Percentiles rank a stretch among this genome's conserved stretches.
Conservation (phyloP, 1,140 invertebrate species). For the Phthorimaea operculella region DNA sequence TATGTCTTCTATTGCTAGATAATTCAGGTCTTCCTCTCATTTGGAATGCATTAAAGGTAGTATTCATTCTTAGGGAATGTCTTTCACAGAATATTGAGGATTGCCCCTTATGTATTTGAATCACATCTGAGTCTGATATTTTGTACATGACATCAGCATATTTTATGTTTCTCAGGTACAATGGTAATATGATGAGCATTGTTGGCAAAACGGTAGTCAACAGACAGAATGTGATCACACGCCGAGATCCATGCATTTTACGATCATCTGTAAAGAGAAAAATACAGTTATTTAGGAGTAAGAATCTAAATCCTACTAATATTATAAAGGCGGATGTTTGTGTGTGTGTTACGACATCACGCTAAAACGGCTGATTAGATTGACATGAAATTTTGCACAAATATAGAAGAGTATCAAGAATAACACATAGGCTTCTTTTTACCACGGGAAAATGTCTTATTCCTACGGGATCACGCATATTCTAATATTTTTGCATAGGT, state of each 20-base stretch:
- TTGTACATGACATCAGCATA: slow-evolving; percentile 80
- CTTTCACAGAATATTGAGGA: slow-evolving; percentile 82
- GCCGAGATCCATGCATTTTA: slow-evolving; percentile 79
- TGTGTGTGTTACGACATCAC: too few species aligned
- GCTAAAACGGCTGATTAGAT: too few species aligned
- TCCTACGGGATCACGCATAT: too few species aligned
- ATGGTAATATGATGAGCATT: slow-evolving; percentile 76
- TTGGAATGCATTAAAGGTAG: slow-evolving; percentile 84
- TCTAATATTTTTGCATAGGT: too few species aligned
- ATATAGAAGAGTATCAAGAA: too few species aligned
- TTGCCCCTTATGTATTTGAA: slow-evolving; percentile 81
- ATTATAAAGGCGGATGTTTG: too few species aligned
- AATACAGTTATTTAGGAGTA: too few species aligned
- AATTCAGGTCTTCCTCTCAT: slow-evolving; percentile 75
- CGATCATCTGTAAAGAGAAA: slow-evolving; percentile 69
- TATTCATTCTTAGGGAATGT: slow-evolving; percentile 82
- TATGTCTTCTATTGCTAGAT: slow-evolving; percentile 77
- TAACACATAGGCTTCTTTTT: too few species aligned
- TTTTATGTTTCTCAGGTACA: slow-evolving; percentile 78
- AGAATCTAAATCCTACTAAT: too few species aligned
- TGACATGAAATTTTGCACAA: too few species aligned
- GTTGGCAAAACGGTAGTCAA: slow-evolving; percentile 78
- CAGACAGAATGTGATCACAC: slow-evolving; percentile 79
- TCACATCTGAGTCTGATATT: slow-evolving; percentile 83
- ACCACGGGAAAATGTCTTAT: too few species aligned